These are phyloP conservation scores for Heteropelma amictum DNA, from an alignment of 2,888 invertebrate genomes.

Conservation along the genomic window DNA sequence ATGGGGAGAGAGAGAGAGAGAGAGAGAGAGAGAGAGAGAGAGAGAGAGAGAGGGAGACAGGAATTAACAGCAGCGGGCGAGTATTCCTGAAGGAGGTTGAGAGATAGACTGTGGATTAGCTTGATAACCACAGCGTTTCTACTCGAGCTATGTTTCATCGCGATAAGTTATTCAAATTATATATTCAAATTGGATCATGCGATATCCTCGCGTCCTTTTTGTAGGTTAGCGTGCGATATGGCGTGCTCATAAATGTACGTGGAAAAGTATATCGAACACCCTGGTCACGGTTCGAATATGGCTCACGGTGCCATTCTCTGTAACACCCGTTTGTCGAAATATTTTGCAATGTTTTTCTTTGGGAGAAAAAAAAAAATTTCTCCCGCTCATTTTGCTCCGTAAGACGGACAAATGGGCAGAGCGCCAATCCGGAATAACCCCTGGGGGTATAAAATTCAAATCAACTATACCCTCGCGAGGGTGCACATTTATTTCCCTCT, in stretches of 20 bases:
- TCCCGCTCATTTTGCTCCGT: conserved; percentile 5
- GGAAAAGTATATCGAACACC: not conserved
- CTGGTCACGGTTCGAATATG: conserved; percentile 20
- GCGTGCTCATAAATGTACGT: not conserved
- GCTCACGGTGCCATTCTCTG: conserved; percentile 6
- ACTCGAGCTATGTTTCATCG: conserved; percentile 24
- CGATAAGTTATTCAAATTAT: conserved; percentile 59
- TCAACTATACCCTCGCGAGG: conserved; percentile 2
- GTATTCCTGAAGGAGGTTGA: conserved; percentile 11
- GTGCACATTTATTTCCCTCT: conserved; percentile 29
- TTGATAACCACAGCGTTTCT: conserved; percentile 17
- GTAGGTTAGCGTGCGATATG: not conserved
- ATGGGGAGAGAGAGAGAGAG: conserved; percentile 4
- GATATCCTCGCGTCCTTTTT: conserved; percentile 37
- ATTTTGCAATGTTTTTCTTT: conserved; percentile 20
- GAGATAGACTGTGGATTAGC: conserved; percentile 12
- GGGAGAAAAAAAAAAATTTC: not conserved
- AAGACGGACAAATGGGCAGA: conserved; percentile 44
- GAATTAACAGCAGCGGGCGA: not conserved
- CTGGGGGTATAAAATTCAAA: conserved; percentile 28
- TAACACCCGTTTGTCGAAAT: conserved; percentile 2
- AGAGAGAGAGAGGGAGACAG: not conserved
- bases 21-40: conserved; percentile 24
- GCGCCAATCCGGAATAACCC: conserved; percentile 37
- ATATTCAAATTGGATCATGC: conserved; percentile 58